Evolutionary conservation across 2,888 invertebrate species (phyloP).

Genomic region (Drosophila merina): DNA sequence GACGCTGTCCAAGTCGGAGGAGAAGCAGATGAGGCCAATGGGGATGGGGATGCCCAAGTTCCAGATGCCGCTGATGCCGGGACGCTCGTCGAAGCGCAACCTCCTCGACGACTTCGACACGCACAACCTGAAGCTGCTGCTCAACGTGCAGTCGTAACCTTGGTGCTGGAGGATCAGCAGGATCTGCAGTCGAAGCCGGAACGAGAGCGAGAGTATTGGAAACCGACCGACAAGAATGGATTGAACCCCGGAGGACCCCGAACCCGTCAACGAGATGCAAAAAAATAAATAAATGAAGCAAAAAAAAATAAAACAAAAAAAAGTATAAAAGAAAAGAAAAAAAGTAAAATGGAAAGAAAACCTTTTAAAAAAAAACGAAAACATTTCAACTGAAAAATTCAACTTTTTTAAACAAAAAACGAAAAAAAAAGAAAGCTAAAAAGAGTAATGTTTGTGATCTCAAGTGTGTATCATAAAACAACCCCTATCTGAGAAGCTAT

Average conservation of each 20-base stretch:
- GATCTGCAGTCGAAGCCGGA: conserved; percentile 36
- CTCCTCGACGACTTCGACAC: conserved; percentile 85
- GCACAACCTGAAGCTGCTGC: conserved; percentile 87
- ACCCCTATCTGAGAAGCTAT: conserved; percentile 68
- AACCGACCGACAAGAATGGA: conserved; percentile 33
- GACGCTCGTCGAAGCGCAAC: conserved; percentile 80
- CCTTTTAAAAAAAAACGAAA: conserved; percentile 58
- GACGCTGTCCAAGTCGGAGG: conserved; percentile 84
- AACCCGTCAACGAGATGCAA: conserved; percentile 64
- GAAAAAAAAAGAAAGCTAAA: conserved; percentile 40
- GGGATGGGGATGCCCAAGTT: conserved; percentile 77
- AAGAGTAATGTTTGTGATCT: conserved; percentile 81
- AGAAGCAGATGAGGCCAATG: conserved; percentile 83
- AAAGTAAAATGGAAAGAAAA: conserved; percentile 63
- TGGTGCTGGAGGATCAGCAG: conserved; percentile 35
- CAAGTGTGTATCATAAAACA: conserved; percentile 81
- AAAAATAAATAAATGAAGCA: conserved; percentile 42
- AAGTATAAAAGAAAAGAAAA: conserved; percentile 55
- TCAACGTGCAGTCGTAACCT: conserved; percentile 86
- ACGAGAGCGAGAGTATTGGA: conserved; percentile 33
- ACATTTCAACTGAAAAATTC: conserved; percentile 65
- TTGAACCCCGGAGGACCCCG: conserved; percentile 58
- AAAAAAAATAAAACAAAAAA: conserved; percentile 35
- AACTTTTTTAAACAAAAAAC: conserved; percentile 71
- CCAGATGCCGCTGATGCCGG: conserved; percentile 63